phyloP scores from a whole-genome alignment of 2,888 invertebrate genomes.

The Xanthia icteritia region DNA sequence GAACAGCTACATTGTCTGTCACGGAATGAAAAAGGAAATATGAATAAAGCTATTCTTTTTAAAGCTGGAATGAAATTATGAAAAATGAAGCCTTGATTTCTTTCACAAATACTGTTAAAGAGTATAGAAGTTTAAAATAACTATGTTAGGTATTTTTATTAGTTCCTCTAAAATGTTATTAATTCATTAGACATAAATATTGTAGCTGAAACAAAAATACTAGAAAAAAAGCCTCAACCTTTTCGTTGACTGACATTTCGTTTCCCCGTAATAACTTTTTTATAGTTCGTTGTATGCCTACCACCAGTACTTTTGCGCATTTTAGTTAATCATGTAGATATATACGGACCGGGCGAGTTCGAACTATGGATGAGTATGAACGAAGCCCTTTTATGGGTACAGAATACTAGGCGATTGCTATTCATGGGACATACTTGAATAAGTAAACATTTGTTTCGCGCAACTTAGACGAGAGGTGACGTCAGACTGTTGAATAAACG shows the following conservation, averaged over 20 bases:
- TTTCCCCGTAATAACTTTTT: background rate
- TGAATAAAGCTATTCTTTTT: conserved; percentile 29
- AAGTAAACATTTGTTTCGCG: conserved; percentile 53
- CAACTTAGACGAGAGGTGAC: conserved; percentile 44
- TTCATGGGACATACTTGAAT: conserved; percentile 28
- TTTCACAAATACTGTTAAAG: background rate
- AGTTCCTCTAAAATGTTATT: background rate
- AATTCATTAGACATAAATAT: background rate
- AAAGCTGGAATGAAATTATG: conserved; percentile 24
- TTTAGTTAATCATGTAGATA: too few species aligned
- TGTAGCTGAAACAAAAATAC: background rate
- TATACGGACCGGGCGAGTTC: too few species aligned
- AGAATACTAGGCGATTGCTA: background rate
- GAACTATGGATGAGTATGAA: too few species aligned
- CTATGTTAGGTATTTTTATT: background rate
- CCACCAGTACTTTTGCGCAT: too few species aligned
- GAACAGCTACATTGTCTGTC: conserved; percentile 27
- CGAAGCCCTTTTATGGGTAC: background rate
- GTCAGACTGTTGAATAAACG: conserved; percentile 52
- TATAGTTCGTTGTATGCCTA: background rate
- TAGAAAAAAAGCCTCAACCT: background rate
- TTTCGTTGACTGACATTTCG: background rate
- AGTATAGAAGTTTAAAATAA: background rate
- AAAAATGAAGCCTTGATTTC: conserved; percentile 1
- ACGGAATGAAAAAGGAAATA: conserved; percentile 43